Evolutionary conservation across 2,888 invertebrate genomes (phyloP).

Genomic region (Heliconius sara): DNA sequence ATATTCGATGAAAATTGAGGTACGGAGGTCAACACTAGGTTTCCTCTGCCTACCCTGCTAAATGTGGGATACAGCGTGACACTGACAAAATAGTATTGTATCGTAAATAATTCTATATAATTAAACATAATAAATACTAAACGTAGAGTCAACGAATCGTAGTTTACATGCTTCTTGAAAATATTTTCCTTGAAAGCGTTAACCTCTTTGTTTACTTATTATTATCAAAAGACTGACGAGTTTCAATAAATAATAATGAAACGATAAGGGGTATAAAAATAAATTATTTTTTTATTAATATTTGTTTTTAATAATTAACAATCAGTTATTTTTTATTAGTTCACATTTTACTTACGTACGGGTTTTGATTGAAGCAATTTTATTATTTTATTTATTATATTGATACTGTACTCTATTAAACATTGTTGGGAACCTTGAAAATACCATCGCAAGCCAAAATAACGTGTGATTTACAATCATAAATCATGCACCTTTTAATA

Average conservation of each 20-base stretch:
- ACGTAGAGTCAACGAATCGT: slow-evolving; percentile 14
- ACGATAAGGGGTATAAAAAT: slow-evolving; percentile 57
- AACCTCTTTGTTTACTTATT: slow-evolving; percentile 63
- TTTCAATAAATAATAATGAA: slow-evolving; percentile 53
- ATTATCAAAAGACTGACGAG: slow-evolving; percentile 58
- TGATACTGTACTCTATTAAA: slow-evolving; percentile 46
- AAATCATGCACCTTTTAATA: slow-evolving; percentile 34
- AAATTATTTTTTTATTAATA: slow-evolving; percentile 69
- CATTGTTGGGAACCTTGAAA: slow-evolving; percentile 46
- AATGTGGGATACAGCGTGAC: too few species aligned
- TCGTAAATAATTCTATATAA: background rate
- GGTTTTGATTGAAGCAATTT: background rate
- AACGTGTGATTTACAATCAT: slow-evolving; percentile 42
- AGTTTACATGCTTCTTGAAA: slow-evolving; percentile 26
- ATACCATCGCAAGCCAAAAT: slow-evolving; percentile 31
- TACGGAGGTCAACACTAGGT: too few species aligned
- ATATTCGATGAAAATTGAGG: too few species aligned
- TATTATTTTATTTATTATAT: slow-evolving; percentile 27
- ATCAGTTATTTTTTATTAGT: slow-evolving; percentile 16
- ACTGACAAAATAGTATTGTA: too few species aligned
- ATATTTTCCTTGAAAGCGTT: slow-evolving; percentile 54
- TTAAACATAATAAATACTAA: background rate
- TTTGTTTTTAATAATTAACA: slow-evolving; percentile 65
- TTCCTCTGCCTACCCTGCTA: too few species aligned
- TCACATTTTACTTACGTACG: background rate